Base-by-base conservation (phyloP, 2,113 vertebrate species). In the Nyctibius bracteatus region DNA sequence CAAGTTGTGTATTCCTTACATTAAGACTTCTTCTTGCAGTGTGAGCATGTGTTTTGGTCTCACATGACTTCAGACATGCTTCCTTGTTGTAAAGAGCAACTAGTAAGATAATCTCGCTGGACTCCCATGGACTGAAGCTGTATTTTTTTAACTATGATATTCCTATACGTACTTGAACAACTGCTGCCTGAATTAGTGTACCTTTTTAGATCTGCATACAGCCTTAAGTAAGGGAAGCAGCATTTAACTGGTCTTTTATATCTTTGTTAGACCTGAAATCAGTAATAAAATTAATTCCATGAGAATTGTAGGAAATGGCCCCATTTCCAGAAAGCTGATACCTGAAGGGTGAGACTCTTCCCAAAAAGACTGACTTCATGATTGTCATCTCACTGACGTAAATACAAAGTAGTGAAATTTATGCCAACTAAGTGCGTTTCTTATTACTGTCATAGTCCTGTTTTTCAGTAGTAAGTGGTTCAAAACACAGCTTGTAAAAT, bases 51-150 rank as follows among this genome's bases (percentile, higher is more conserved):
- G 89, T 81, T 90, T 57, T 78, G 88, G 49, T 89, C 88, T 95
- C 95, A 93, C 92, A 95, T 96, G 95, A 92, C 81, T 81, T 82
- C 87, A 37, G 89, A 39, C 81, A 5, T 17, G 92, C 92, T 94
- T 95, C 92, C 91, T 83, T 47, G 16, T 90, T 71, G 57, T 77
- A 68, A 85, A 75, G 84, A 96, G 92, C 87, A 82, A 28, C 70
- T 23, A 8, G 77, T 92, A 81, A 74, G 9, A 86, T 80, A 84
- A 84, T 89, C 80, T 79, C 70, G 16, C 71, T 41, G 58, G 41
- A 21, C 49, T 72, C 0, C 0, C 11, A 5, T 5, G 27, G n/a
- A 6, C 52, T 4, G 20, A 59, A 81, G 84, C 41, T 2, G 0
- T 66, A 6, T 37, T 25, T 88, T 88, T 90, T 65, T 58, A 93